A percentile compares a stretch with the other conserved stretches of the same genome.
phyloP scores from a whole-genome alignment of 1,140 invertebrate species.

The Caerostris darwini region DNA sequence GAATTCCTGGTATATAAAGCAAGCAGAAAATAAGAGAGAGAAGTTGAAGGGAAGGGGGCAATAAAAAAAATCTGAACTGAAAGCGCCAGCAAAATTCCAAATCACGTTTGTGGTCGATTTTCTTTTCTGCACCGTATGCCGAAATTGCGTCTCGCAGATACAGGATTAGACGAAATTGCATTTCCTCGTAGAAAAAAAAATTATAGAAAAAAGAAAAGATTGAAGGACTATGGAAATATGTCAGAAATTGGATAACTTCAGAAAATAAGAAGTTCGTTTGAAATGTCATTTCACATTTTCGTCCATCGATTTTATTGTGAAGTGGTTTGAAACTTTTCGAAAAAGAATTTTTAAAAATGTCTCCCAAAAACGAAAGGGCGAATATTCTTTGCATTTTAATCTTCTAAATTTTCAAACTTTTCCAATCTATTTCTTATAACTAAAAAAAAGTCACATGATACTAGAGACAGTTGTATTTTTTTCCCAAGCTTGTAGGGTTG shows the following conservation, averaged over 20 bases:
- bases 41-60: no score
- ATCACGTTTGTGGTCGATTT: slow-evolving; percentile 11
- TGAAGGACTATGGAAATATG: neutral
- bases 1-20: neutral
- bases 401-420: neutral
- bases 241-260: neutral
- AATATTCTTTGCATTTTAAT: slow-evolving; percentile 12
- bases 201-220: neutral
- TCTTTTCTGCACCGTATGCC: neutral
- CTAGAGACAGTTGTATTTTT: no score
- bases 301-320: neutral
- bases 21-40: neutral
- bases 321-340: neutral
- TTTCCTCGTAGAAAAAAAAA: neutral
- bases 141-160: neutral
- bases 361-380: neutral
- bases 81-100: neutral
- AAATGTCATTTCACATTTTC: slow-evolving; percentile 14
- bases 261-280: slow-evolving; percentile 17
- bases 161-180: slow-evolving; percentile 7
- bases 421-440: neutral
- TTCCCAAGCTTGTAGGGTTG: no score
- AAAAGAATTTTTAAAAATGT: neutral
- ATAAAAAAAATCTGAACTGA: neutral
- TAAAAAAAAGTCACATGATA: no score